Evolutionary conservation across 2,797 vertebrate genomes (phyloP).

Genomic region (Microtus obscurus): DNA sequence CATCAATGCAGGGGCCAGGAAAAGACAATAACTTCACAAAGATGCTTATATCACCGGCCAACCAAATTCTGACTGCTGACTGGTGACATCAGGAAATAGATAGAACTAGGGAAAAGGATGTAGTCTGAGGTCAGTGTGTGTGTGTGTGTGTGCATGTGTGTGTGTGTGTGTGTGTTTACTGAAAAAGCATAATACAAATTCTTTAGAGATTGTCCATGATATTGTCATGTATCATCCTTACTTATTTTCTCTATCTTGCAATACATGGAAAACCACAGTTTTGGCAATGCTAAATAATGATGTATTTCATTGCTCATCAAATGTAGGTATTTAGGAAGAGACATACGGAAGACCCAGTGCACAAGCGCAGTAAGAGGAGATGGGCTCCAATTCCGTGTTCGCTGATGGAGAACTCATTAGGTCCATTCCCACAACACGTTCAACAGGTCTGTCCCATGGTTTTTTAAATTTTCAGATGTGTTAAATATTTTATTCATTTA

Average conservation of each 20-base stretch:
- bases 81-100: background rate
- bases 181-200: background rate
- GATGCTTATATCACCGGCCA: background rate
- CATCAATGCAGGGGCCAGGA: background rate
- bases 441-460: slow-evolving; percentile 87
- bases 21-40: background rate
- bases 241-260: background rate
- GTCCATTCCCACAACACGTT: slow-evolving; percentile 88
- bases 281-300: background rate
- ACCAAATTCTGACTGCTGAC: slow-evolving; percentile 1
- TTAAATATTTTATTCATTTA: background rate
- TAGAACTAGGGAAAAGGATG: background rate
- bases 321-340: slow-evolving; percentile 73
- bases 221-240: background rate
- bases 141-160: background rate
- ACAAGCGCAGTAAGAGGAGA: slow-evolving; percentile 91
- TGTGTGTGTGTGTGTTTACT: background rate
- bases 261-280: background rate
- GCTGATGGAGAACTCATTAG: slow-evolving; percentile 89
- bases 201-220: background rate
- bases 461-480: background rate
- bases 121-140: background rate
- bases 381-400: slow-evolving; percentile 92
- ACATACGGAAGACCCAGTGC: slow-evolving; percentile 74
- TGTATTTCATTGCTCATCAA: slow-evolving; percentile 41